Conservation (phyloP, 2,888 invertebrate species). For the Caenorhabditis becei region DNA sequence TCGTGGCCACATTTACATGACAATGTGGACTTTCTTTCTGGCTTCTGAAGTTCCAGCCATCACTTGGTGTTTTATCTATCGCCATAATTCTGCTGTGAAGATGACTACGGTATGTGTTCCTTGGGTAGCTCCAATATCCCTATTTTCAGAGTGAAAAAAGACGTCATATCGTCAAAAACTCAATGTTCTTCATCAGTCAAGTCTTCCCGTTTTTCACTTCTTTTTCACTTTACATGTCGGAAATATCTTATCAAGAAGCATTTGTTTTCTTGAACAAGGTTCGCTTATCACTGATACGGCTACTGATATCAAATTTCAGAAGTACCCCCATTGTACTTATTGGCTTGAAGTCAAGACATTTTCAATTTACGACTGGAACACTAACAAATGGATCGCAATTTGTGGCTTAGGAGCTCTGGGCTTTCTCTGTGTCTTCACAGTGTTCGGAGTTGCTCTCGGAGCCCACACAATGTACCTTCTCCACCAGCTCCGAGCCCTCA, state of each 20-base stretch:
- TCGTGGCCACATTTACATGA: slow-evolving; percentile 4
- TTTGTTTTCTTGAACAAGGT: background rate
- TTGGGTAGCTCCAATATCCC: background rate
- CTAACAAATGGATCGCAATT: background rate
- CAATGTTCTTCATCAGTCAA: background rate
- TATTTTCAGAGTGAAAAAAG: background rate
- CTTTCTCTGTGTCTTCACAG: background rate
- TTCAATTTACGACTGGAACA: slow-evolving; percentile 5
- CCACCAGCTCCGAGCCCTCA: background rate
- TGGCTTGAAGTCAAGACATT: background rate
- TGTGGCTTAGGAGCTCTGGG: slow-evolving; percentile 1
- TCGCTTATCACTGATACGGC: background rate
- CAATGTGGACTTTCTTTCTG: slow-evolving; percentile 13
- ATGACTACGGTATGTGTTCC: background rate
- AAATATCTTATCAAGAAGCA: background rate
- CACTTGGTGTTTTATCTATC: slow-evolving; percentile 22
- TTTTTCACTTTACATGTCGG: slow-evolving; percentile 8
- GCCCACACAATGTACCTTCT: slow-evolving; percentile 16
- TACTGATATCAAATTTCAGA: background rate
- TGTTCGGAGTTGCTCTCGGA: background rate
- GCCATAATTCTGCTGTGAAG: slow-evolving; percentile 21
- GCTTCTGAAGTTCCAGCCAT: slow-evolving; percentile 17
- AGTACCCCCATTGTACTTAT: slow-evolving; percentile 1
- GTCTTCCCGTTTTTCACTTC: background rate
- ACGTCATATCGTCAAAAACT: background rate